Evolutionary conservation across 2,888 invertebrate species (phyloP).

Genomic region (Lacanobia wlatinum): DNA sequence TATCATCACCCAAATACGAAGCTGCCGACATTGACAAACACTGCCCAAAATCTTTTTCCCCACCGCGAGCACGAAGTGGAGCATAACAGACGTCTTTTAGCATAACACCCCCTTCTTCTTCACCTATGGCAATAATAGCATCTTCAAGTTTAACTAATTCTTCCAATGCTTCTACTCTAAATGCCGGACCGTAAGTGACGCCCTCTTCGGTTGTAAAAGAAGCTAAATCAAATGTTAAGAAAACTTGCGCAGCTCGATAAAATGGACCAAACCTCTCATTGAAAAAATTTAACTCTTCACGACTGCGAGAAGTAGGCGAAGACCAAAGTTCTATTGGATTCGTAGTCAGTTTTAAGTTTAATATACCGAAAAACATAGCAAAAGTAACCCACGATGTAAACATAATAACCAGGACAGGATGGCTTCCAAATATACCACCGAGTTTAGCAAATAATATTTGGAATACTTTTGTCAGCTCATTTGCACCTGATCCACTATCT

Average conservation of each 20-base stretch:
- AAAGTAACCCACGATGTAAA: slow-evolving; percentile 91
- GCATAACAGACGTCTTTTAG: slow-evolving; percentile 94
- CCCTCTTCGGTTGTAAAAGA: slow-evolving; percentile 78
- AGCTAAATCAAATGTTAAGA: slow-evolving; percentile 92
- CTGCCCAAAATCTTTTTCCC: slow-evolving; percentile 87
- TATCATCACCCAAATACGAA: slow-evolving; percentile 94
- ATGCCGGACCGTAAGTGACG: slow-evolving; percentile 94
- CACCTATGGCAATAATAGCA: slow-evolving; percentile 91
- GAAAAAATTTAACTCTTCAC: slow-evolving; percentile 96
- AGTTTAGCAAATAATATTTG: slow-evolving; percentile 79
- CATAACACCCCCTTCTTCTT: slow-evolving; percentile 87
- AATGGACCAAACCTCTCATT: slow-evolving; percentile 97
- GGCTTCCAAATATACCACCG: slow-evolving; percentile 91
- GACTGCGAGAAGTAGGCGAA: slow-evolving; percentile 94
- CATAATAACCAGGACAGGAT: slow-evolving; percentile 92
- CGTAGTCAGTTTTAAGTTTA: slow-evolving; percentile 93
- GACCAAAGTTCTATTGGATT: slow-evolving; percentile 99
- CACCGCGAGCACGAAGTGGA: slow-evolving; percentile 93
- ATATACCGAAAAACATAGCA: slow-evolving; percentile 92
- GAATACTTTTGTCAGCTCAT: slow-evolving; percentile 73
- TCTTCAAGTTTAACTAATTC: slow-evolving; percentile 93
- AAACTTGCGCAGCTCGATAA: slow-evolving; percentile 97
- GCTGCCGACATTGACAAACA: slow-evolving; percentile 96
- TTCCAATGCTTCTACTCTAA: slow-evolving; percentile 93
- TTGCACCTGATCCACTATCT: slow-evolving; percentile 56